A percentile compares a stretch with the other conserved stretches of the same genome.
These are phyloP conservation scores for Cladorhizidae sp. DNA, from an alignment of 37 sponge, comb jelly and placozoan species.

Conservation along the genomic window DNA sequence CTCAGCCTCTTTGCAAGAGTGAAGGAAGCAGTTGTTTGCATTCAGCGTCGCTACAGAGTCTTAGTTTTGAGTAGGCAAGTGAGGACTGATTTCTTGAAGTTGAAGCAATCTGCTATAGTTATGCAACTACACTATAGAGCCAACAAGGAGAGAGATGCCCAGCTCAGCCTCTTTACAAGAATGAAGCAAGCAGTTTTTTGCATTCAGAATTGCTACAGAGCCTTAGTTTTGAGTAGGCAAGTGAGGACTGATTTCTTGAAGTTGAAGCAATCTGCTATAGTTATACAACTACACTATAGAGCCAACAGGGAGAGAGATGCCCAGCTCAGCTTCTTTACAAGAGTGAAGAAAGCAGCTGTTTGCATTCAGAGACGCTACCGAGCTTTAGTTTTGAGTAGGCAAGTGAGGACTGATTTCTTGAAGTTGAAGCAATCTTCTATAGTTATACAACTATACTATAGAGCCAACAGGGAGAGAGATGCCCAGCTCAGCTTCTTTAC, in stretches of 20 bases:
- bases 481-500: too few species aligned
- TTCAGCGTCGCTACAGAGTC: background rate
- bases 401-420: background rate
- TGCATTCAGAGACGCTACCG: conserved; percentile 4
- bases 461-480: too few species aligned
- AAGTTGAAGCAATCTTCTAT: background rate
- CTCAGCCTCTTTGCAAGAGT: too few species aligned
- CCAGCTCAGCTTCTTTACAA: conserved; percentile 16
- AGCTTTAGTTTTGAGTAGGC: conserved; percentile 2
- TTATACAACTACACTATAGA: conserved; percentile 31
- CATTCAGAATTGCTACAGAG: conserved; percentile 41
- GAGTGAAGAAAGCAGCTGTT: conserved; percentile 20
- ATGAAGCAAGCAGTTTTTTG: conserved; percentile 21
- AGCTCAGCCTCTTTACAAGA: background rate
- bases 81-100: background rate
- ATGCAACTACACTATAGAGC: background rate
- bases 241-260: background rate
- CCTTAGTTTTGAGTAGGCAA: conserved; percentile 16
- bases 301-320: conserved; percentile 28
- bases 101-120: background rate
- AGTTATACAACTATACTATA: background rate
- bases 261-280: background rate
- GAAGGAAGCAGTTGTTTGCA: background rate
- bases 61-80: background rate
- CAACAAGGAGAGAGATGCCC: background rate